phyloP scores from a whole-genome alignment of 1,140 invertebrate genomes.

The Hylaeus anthracinus region DNA sequence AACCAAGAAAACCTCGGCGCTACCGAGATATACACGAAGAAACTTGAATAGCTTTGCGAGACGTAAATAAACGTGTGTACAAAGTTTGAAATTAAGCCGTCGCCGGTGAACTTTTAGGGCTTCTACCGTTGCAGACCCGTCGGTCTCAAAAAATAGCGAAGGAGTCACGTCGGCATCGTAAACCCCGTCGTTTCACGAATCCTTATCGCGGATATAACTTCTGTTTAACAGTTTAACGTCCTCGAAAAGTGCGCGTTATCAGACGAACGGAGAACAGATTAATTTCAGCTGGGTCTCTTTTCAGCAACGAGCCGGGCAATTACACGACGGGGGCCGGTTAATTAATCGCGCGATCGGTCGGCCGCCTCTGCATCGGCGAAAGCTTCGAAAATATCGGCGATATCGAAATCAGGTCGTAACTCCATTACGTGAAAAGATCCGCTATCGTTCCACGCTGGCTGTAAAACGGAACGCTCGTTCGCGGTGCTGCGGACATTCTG shows the following conservation, averaged over 20 bases:
- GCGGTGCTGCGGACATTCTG: not conserved
- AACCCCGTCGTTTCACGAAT: no score
- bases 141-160: no score
- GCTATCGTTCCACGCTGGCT: not conserved
- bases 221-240: not conserved
- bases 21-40: no score
- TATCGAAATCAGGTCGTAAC: conserved; percentile 2
- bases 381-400: conserved; percentile 4
- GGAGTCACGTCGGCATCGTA: no score
- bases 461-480: not conserved
- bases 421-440: conserved; percentile 13
- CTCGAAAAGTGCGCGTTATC: not conserved
- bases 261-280: not conserved
- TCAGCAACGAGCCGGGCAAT: not conserved
- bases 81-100: no score
- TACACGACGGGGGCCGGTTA: not conserved
- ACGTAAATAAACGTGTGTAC: no score
- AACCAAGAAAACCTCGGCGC: no score
- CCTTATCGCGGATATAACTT: not conserved
- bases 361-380: no score
- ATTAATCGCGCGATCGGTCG: conserved; percentile 16
- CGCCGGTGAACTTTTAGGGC: no score
- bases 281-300: conserved; percentile 16
- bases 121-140: no score
- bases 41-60: no score